These are phyloP conservation scores for Paramisgurnus dabryanus DNA, from an alignment of 2,113 vertebrate genomes.

Conservation along the genomic window DNA sequence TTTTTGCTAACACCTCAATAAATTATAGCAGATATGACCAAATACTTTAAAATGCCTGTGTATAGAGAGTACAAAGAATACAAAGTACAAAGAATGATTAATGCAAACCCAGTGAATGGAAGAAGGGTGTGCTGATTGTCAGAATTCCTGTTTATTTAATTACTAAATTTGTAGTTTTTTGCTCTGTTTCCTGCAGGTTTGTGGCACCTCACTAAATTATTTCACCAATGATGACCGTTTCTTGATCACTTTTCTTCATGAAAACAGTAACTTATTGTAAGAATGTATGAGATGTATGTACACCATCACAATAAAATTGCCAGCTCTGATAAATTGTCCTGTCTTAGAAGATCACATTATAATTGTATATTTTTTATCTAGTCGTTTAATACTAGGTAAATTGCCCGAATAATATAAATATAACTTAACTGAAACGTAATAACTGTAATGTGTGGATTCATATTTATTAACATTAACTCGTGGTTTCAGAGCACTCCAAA, in stretches of 20 bases:
- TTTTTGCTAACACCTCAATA: not conserved
- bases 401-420: no score
- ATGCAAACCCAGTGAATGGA: not conserved
- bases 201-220: not conserved
- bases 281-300: not conserved
- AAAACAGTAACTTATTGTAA: not conserved
- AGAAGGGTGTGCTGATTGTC: not conserved
- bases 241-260: not conserved
- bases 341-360: not conserved
- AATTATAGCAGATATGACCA: not conserved
- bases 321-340: not conserved
- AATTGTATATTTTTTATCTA: not conserved
- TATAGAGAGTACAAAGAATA: no score
- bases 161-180: not conserved
- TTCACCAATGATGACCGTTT: constrained; percentile 1
- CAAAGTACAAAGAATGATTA: not conserved
- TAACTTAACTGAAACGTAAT: not conserved
- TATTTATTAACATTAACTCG: not conserved
- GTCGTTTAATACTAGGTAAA: no score
- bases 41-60: not conserved
- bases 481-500: not conserved
- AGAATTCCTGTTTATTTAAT: not conserved
- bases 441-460: not conserved
- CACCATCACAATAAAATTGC: constrained; percentile 1
- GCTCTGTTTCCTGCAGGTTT: not conserved